Evolutionary conservation across 2,888 invertebrate genomes (phyloP).

Genomic region (Amphipoea lucens): DNA sequence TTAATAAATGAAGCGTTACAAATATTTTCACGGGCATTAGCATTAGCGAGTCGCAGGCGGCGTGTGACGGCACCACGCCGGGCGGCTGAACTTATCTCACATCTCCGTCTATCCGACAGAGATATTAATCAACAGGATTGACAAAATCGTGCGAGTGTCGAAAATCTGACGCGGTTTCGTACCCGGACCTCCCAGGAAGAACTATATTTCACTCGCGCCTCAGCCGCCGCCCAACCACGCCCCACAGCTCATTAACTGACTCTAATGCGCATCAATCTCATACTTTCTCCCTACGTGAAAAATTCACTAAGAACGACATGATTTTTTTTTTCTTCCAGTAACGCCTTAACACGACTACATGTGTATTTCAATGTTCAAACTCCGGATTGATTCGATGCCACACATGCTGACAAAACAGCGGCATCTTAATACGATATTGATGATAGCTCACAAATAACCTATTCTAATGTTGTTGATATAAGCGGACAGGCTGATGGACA

Average conservation of each 20-base stretch:
- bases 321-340: conserved; percentile 62
- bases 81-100: conserved; percentile 75
- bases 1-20: conserved; percentile 67
- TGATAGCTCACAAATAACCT: conserved; percentile 65
- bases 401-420: conserved; percentile 63
- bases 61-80: conserved; percentile 69
- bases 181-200: conserved; percentile 87
- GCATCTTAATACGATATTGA: conserved; percentile 66
- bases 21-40: conserved; percentile 69
- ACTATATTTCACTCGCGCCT: conserved; percentile 86
- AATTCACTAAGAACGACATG: conserved; percentile 61
- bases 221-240: conserved; percentile 82
- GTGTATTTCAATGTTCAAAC: conserved; percentile 54
- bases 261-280: conserved; percentile 87
- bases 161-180: conserved; percentile 84
- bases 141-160: conserved; percentile 90
- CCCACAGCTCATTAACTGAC: conserved; percentile 85
- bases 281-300: conserved; percentile 73
- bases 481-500: conserved; percentile 69
- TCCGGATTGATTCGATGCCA: conserved; percentile 51
- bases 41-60: conserved; percentile 67
- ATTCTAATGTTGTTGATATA: conserved; percentile 70
- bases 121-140: conserved; percentile 87
- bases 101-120: conserved; percentile 79
- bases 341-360: conserved; percentile 58